Percentiles rank a stretch among this genome's conserved stretches.
Conservation (phyloP, 30 jellyfish, hydroid and myxozoan genomes). For the Chrysaora quinquecirrha region DNA sequence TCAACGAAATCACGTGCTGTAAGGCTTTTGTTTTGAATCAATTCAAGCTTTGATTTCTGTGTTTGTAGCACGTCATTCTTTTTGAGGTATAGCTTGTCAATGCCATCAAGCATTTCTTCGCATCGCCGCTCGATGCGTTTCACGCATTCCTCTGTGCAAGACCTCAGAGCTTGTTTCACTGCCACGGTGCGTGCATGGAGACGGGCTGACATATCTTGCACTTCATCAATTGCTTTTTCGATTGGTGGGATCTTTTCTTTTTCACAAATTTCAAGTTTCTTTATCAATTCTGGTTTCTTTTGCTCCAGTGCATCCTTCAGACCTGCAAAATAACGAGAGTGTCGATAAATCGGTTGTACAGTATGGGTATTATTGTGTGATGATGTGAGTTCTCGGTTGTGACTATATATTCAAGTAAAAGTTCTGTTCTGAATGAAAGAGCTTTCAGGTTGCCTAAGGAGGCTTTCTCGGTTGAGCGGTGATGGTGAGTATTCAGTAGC, state of each 20-base stretch:
- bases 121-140: conserved; percentile 82
- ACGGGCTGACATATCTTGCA: conserved; percentile 98
- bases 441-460: no score
- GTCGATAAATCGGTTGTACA: no score
- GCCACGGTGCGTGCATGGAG: conserved; percentile 96
- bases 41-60: conserved; percentile 71
- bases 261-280: conserved; percentile 76
- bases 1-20: conserved; percentile 90
- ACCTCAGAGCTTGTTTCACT: conserved; percentile 84
- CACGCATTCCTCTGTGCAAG: conserved; percentile 80
- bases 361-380: no score
- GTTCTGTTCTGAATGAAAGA: no score
- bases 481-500: no score
- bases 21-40: conserved; percentile 55
- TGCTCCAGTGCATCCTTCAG: conserved; percentile 88
- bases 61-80: conserved; percentile 71
- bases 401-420: no score
- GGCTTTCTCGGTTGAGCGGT: no score
- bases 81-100: conserved; percentile 63
- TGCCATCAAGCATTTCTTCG: conserved; percentile 70
- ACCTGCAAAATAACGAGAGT: conserved; percentile 67
- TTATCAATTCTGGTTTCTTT: conserved; percentile 75
- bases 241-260: conserved; percentile 81
- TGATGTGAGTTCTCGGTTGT: no score
- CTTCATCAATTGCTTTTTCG: conserved; percentile 93